Percentiles rank a stretch among this genome's conserved stretches.
Conservation (phyloP, 1,140 invertebrate genomes). For the Aphaenogaster rudis region DNA sequence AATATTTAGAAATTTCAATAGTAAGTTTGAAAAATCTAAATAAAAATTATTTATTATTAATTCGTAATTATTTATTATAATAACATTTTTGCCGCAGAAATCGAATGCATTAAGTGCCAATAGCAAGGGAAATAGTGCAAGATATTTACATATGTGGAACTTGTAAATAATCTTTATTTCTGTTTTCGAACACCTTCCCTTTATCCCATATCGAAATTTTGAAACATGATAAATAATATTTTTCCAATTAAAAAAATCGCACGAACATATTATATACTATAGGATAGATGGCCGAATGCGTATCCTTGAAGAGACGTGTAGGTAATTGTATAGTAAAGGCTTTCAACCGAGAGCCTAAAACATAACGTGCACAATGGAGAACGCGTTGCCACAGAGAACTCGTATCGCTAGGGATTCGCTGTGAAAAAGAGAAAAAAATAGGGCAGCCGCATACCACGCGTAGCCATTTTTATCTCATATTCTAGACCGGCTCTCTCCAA, state of each 20-base stretch:
- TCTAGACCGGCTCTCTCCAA: slow-evolving; percentile 30
- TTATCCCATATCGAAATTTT: background rate
- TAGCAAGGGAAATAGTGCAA: background rate
- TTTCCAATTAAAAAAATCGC: background rate
- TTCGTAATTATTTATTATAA: background rate
- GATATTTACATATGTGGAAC: background rate
- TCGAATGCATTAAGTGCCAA: background rate
- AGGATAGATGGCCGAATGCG: background rate
- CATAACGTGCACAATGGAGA: slow-evolving; percentile 47
- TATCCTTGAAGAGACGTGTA: slow-evolving; percentile 45
- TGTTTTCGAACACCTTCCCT: background rate
- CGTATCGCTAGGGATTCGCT: slow-evolving; percentile 53
- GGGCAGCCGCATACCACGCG: slow-evolving; percentile 33
- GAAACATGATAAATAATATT: background rate
- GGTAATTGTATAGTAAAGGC: slow-evolving; percentile 60
- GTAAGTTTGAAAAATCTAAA: background rate
- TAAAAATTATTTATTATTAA: slow-evolving; percentile 12
- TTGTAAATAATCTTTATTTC: background rate
- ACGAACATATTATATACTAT: background rate
- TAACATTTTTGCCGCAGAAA: background rate
- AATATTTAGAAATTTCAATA: background rate
- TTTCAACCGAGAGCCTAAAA: slow-evolving; percentile 36
- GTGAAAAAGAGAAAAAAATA: slow-evolving; percentile 45
- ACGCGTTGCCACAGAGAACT: slow-evolving; percentile 52
- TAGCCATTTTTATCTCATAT: slow-evolving; percentile 59